Conservation (phyloP, 2,113 vertebrate species). For the Pristiophorus japonicus region DNA sequence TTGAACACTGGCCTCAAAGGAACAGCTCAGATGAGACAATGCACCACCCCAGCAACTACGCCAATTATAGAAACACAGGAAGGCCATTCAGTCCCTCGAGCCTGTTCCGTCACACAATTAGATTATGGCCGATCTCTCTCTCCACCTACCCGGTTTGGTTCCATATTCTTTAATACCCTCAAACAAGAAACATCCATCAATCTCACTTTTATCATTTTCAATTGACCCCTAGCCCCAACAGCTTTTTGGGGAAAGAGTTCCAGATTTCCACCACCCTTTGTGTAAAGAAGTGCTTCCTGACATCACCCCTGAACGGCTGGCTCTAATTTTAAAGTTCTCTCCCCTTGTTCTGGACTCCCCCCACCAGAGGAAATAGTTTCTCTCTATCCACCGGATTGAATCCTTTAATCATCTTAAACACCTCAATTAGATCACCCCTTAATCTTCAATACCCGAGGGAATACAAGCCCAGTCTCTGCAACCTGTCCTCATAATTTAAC, state of each 20-base stretch:
- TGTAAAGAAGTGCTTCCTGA: not conserved
- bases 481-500: not conserved
- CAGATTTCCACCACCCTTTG: not conserved
- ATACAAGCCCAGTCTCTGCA: not conserved
- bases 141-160: not conserved
- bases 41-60: not conserved
- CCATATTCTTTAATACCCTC: not conserved
- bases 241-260: not conserved
- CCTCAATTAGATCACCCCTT: not conserved
- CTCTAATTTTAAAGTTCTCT: not conserved
- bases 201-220: not conserved
- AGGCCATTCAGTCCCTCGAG: no score
- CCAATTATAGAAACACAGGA: not conserved
- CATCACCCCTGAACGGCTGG: not conserved
- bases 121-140: not conserved
- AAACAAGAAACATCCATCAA: not conserved
- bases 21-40: not conserved
- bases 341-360: not conserved
- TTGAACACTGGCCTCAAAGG: not conserved
- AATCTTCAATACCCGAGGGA: not conserved
- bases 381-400: not conserved
- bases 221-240: not conserved
- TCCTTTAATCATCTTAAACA: not conserved
- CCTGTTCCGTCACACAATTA: no score
- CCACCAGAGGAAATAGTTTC: not conserved